These are phyloP conservation scores for Acanthosepion esculentum DNA, from an alignment of 2,888 invertebrate genomes.

Conservation along the genomic window DNA sequence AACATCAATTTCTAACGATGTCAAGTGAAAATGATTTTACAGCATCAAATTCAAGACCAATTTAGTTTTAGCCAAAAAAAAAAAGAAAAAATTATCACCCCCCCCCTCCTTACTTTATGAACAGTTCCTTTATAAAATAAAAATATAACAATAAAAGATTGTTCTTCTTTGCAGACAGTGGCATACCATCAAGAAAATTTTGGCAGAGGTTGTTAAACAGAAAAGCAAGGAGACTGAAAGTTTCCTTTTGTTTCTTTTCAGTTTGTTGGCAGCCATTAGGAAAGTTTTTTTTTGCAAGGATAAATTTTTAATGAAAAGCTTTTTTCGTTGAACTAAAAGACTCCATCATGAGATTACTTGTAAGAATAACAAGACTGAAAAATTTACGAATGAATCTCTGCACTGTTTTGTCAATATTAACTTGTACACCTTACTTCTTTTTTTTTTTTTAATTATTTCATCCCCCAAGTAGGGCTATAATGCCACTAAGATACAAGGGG, in stretches of 20 bases:
- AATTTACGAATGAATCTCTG: neutral
- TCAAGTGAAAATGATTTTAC: too few species aligned
- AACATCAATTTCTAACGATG: too few species aligned
- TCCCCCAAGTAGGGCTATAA: too few species aligned
- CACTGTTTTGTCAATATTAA: neutral
- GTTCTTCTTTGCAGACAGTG: neutral
- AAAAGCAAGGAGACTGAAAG: neutral
- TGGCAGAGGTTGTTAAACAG: neutral
- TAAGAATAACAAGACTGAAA: neutral
- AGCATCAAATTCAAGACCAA: too few species aligned
- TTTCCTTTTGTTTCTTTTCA: neutral
- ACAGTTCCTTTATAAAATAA: too few species aligned
- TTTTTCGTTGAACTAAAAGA: slow-evolving; percentile 11
- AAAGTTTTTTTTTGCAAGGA: neutral
- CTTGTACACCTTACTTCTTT: too few species aligned
- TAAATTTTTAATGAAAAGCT: slow-evolving; percentile 33
- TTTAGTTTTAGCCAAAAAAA: too few species aligned
- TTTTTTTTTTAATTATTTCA: too few species aligned
- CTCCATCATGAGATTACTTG: neutral
- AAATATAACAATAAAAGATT: neutral
- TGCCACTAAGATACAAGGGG: too few species aligned
- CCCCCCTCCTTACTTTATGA: too few species aligned
- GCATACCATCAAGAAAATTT: slow-evolving; percentile 2
- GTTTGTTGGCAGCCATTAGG: neutral
- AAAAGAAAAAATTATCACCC: too few species aligned